Evolutionary conservation across 2,888 invertebrate species (phyloP), one percentile per base, ranked within the genome.

Genomic region (Halictus ligatus): DNA sequence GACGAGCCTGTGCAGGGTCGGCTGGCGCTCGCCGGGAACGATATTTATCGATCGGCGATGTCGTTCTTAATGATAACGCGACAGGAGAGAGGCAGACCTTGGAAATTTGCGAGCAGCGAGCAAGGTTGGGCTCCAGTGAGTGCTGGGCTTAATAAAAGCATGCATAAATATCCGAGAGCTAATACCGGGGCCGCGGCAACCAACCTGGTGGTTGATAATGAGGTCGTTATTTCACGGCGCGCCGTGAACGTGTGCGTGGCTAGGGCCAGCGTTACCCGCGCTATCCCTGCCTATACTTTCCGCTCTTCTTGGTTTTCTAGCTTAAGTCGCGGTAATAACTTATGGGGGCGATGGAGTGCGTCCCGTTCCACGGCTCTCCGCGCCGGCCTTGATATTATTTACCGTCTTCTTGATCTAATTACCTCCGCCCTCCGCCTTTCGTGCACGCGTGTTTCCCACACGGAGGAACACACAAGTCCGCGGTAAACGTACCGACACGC

Each of bases 121-220:
- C 46, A 74, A 67, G 54, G 71, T 73, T 64, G 54, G 46, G 74
- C 84, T 46, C 76, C 78, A 89, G 82, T 89, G 83, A 89, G 89
- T 83, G 73, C 72, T 78, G 58, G 76, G 89, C 90, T 92, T 93
- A 92, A 93, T 93, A 91, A 92, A 93, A 92, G 92, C 89, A 79
- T 79, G 85, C 90, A 92, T 94, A 94, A 94, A 94, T 93, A 93
- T 91, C 90, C 90, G 77, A 84, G 87, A 87, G 87, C 87, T 92
- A 93, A 93, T 94, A 92, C 89, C 89, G 75, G 75, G 1, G 76
- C 78, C 75, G 79, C 80, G 83, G 90, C 88, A 90, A 91, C 89
- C 92, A 91, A 91, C 92, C 40, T 89, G 92, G 87, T 89, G 88
- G 92, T 91, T 92, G 92, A 92, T 94, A 94, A 94, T 93, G 93